Base-by-base conservation (phyloP, 2,888 invertebrate species). In the Acanthopleura granulata region DNA sequence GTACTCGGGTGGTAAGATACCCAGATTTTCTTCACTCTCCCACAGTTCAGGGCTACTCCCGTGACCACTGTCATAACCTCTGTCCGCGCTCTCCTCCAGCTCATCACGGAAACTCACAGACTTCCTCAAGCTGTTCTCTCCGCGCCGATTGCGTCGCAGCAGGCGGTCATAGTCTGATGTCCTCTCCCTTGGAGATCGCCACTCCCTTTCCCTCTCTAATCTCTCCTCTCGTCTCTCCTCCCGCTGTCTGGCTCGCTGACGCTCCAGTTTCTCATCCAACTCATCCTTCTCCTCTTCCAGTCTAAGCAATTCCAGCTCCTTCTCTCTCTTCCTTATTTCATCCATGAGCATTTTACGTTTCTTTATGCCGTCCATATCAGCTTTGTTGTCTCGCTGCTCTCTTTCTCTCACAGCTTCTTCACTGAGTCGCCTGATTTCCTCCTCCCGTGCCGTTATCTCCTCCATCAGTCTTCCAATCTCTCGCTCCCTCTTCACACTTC, bases 81-180 rank as follows among this genome's bases (percentile, higher is more conserved):
- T 16, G 49, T 71, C 73, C 50, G 29, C 49, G 61, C 76, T 76
- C 9, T 51, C 73, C 11, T 70, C 62, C 40, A 75, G 61, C 61
- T 76, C 80, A 57, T 82, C 83, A 27, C 75, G 77, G 70, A 85
- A 86, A 18, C 79, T 79, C 14, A 86, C 85, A 22, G 84, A 84
- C 75, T 84, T 89, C 76, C 79, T 83, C 61, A 84, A 77, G 16
- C 74, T 78, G 75, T 83, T 87, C 66, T 84, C 87, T n/a, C 83
- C 83, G 71, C 83, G 84, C 74, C 82, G 84, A n/a, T 83, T 82
- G 30, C 86, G 77, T 73, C 77, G 84, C 75, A 87, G 72, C 70
- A 86, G 74, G 40, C 82, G 78, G 6, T 71, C 71, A 49, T 71
- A 40, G 4, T 71, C 18, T 15, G 40, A 49, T 18, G 14, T 22